Percentiles rank a stretch among this genome's conserved stretches.
Evolutionary conservation across 2,888 invertebrate species (phyloP).

Genomic region (Caenorhabditis drosophilae): DNA sequence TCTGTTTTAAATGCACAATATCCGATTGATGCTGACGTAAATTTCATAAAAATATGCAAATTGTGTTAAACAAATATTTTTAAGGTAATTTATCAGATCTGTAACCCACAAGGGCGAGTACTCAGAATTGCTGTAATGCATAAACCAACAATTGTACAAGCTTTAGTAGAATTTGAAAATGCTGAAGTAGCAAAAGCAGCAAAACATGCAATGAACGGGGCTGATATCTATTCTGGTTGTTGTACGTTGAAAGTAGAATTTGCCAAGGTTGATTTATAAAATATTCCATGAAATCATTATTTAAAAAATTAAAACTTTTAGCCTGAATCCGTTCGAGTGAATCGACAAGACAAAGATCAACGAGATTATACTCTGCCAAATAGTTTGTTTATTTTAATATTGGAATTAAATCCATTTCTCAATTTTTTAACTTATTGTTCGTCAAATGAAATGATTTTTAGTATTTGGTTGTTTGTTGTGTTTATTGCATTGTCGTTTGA

Average conservation of each 20-base stretch:
- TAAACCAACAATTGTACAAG: constrained; percentile 49
- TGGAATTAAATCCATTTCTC: not conserved
- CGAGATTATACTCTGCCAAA: constrained; percentile 60
- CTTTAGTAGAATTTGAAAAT: constrained; percentile 79
- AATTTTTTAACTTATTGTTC: not conserved
- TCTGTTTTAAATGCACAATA: constrained; percentile 97
- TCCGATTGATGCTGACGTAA: constrained; percentile 86
- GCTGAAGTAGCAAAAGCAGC: constrained; percentile 90
- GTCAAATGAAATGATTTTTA: constrained; percentile 18
- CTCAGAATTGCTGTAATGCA: constrained; percentile 86
- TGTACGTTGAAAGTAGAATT: constrained; percentile 98
- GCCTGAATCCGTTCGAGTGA: constrained; percentile 62
- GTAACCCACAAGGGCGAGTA: constrained; percentile 90
- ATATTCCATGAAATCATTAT: constrained; percentile 1
- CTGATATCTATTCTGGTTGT: constrained; percentile 98
- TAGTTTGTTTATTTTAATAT: constrained; percentile 23
- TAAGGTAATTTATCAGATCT: constrained; percentile 94
- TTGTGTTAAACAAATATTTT: constrained; percentile 3
- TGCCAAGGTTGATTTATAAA: constrained; percentile 82
- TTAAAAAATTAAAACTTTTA: constrained; percentile 31
- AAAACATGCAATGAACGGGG: constrained; percentile 92
- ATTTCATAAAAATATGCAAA: constrained; percentile 4
- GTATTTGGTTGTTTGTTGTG: constrained; percentile 23
- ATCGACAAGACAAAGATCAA: constrained; percentile 63
- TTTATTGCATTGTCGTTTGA: constrained; percentile 5